Evolutionary conservation across 2,888 invertebrate genomes (phyloP), one percentile per base, ranked within the genome.

Genomic region (Silvanus unidentatus): DNA sequence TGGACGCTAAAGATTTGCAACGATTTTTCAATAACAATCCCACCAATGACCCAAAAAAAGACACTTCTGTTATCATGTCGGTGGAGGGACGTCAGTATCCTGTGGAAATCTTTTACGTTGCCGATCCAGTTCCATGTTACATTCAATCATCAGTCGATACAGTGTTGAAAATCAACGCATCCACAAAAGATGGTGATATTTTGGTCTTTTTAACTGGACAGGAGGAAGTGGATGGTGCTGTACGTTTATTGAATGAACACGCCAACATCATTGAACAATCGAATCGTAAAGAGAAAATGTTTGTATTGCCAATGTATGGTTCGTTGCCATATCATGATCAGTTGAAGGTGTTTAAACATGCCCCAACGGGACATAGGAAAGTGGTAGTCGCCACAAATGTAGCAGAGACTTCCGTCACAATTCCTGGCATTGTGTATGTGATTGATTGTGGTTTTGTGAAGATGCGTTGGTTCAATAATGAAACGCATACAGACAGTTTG

Each of bases 361-460:
- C 83, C 0, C 75, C 79, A 5, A 81, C 82, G 1, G 84, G 84
- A 27, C 80, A 82, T 0, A 75, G 98, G 16, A 98, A 97, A 73
- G 83, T 97, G 14, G 82, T 99, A 0, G 75, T 98, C 2, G 89
- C 97, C 0, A 98, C 97, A 0, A 98, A 98, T 65, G 89, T 99
- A 42, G 97, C 98, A 0, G 98, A 99, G 72, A 92, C 98, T 0
- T 95, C 96, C 1, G 82, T 98, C 12, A 98, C 98, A 0, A 94
- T 98, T 61, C 85, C 88, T 2, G 95, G 95, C 15, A 84, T 99
- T 51, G 85, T 85, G 22, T 94, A 93, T 70, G 95, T 97, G 42
- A 82, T 98, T 43, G 99, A 99, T 70, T 83, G 92, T 68, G 98
- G 98, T 1, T 99, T 94, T 74, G 93, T 95, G 40, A 98, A 97